Evolutionary conservation across 2,888 invertebrate species (phyloP), one percentile per base, ranked within the genome.

Genomic region (Pardosa pseudoannulata): DNA sequence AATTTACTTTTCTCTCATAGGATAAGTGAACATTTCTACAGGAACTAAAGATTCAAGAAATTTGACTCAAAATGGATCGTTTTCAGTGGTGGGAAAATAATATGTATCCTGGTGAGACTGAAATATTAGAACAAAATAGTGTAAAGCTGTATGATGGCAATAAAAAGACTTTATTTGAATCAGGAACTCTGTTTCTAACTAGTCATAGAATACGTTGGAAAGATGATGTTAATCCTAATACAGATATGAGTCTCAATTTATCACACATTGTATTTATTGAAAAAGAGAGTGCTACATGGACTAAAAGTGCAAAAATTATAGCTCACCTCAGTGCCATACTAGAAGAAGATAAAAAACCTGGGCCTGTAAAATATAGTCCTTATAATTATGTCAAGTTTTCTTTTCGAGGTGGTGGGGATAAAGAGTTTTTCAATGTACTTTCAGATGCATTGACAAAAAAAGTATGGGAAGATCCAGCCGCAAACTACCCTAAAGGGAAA

Each of bases 301-400:
- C 82, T 7, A 88, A 82, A 23, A 88, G 88, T 79, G 82, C 81
- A 23, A 88, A 88, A 79, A 88, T 88, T 46, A 79, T 83, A 32
- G 75, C 79, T 13, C 88, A 88, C 56, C 67, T 88, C 9, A 79
- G 71, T 72, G 83, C 78, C 7, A 78, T 79, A 31, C 46, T 83
- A 19, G 79, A 83, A 72, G 79, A 75, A 32, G 81, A 79, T 65
- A 82, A 83, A 32, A 79, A 71, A 23, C 76, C 74, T n/a, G 88
- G 88, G 1, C 88, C 88, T 7, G 79, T 88, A 0, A 83, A 83
- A 32, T 83, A 72, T 28, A 88, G 88, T 27, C 88, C 88, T 32
- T 83, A 62, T 62, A 83, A 83, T 62, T 88, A 74, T 75, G 88
- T 88, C 1, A 88, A 88, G 28, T 88, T 88, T 72, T 85, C 85